Conservation (phyloP, 92 coral and sea anemone species). For the Epizoanthus rinbou region DNA sequence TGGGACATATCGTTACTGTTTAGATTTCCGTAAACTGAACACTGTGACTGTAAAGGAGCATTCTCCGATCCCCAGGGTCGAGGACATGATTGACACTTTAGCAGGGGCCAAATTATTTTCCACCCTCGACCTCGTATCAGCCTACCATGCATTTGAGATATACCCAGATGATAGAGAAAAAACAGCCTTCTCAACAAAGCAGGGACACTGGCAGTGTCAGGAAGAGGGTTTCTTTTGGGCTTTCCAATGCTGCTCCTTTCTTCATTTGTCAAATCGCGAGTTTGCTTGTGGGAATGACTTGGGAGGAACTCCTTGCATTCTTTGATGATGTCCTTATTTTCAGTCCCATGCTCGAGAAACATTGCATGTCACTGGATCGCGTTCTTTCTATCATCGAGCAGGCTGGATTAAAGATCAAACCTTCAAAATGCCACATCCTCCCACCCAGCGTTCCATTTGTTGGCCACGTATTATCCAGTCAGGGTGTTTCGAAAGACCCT, state of each 20-base stretch:
- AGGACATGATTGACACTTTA: slow-evolving; percentile 53
- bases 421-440: slow-evolving; percentile 44
- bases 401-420: slow-evolving; percentile 54
- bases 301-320: slow-evolving; percentile 47
- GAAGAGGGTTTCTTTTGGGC: slow-evolving; percentile 48
- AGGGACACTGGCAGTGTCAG: slow-evolving; percentile 56
- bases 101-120: slow-evolving; percentile 50
- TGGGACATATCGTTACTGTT: slow-evolving; percentile 41
- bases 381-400: slow-evolving; percentile 41
- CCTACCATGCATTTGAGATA: slow-evolving; percentile 41
- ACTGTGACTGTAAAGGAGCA: slow-evolving; percentile 51
- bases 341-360: slow-evolving; percentile 39
- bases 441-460: slow-evolving; percentile 19
- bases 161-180: slow-evolving; percentile 42
- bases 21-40: slow-evolving; percentile 54
- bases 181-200: slow-evolving; percentile 51
- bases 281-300: slow-evolving; percentile 32
- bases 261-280: slow-evolving; percentile 41
- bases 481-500: slow-evolving; percentile 58
- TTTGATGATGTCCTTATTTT: slow-evolving; percentile 57
- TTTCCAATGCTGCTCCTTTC: slow-evolving; percentile 47
- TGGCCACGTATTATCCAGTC: slow-evolving; percentile 46
- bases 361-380: slow-evolving; percentile 35
- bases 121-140: slow-evolving; percentile 46
- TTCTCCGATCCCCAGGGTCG: slow-evolving; percentile 49